A percentile compares a stretch with the other conserved stretches of the same genome.
Evolutionary conservation across 37 sponge, comb jelly and placozoan species (phyloP).

Genomic region (Chondrilla cf. caribensis): DNA sequence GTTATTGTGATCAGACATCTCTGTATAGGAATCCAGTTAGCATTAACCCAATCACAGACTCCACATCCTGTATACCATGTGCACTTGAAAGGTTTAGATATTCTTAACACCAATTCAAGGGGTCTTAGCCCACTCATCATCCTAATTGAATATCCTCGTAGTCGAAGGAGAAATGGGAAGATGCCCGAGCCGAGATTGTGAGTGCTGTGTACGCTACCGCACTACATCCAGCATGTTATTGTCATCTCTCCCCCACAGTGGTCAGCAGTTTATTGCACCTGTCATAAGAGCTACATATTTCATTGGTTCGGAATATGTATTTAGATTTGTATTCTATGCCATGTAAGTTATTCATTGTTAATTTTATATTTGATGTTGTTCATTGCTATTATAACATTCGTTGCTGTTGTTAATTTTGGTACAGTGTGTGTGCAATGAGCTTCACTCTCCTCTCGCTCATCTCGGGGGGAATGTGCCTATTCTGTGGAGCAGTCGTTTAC

Average conservation of each 20-base stretch:
- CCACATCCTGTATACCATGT: no score
- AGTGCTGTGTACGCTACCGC: background rate
- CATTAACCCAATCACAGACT: no score
- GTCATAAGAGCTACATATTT: conserved; percentile 38
- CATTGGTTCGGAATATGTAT: conserved; percentile 57
- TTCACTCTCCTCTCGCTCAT: conserved; percentile 63
- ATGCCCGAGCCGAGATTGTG: conserved; percentile 64
- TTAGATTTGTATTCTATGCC: conserved; percentile 52
- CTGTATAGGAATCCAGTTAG: no score
- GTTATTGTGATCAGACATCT: no score
- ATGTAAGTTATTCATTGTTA: conserved; percentile 40
- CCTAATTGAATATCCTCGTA: conserved; percentile 69
- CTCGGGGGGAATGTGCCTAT: conserved; percentile 59
- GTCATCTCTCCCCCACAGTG: conserved; percentile 30
- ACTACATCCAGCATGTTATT: background rate
- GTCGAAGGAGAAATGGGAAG: conserved; percentile 39
- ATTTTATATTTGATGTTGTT: background rate
- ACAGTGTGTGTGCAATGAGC: conserved; percentile 40
- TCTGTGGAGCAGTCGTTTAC: conserved; percentile 55
- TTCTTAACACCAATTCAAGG: no score
- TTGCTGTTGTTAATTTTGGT: background rate
- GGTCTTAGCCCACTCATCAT: conserved; percentile 47
- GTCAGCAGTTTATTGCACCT: conserved; percentile 69
- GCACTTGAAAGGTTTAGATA: no score
- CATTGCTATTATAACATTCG: no score